Evolutionary conservation across 2,113 vertebrate species (phyloP).

Genomic region (Dromiciops gliroides): DNA sequence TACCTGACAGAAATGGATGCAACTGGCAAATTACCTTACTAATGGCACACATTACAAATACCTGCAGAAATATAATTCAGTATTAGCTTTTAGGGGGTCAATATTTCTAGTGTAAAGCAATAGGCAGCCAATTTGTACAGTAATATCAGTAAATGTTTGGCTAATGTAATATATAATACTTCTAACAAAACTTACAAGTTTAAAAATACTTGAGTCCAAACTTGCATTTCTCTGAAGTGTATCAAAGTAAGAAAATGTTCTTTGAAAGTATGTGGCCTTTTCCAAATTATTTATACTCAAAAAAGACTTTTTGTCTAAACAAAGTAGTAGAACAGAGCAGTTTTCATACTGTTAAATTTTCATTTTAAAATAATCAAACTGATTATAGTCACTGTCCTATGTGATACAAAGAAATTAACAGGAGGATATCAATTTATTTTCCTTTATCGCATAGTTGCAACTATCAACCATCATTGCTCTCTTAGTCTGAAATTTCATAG

Average conservation of each 20-base stretch:
- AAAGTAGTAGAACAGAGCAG: constrained; percentile 67
- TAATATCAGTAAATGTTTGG: constrained; percentile 78
- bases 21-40: constrained; percentile 88
- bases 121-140: constrained; percentile 82
- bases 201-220: constrained; percentile 69
- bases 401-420: constrained; percentile 61
- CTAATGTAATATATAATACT: constrained; percentile 75
- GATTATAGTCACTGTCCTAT: constrained; percentile 64
- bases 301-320: constrained; percentile 62
- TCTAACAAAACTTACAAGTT: constrained; percentile 70
- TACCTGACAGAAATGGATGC: constrained; percentile 87
- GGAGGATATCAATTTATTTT: constrained; percentile 49
- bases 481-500: constrained; percentile 69
- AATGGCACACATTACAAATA: constrained; percentile 87
- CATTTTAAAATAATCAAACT: constrained; percentile 54
- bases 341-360: constrained; percentile 70
- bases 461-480: constrained; percentile 60
- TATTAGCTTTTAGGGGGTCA: constrained; percentile 85
- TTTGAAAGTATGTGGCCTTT: constrained; percentile 12
- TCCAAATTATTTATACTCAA: constrained; percentile 50
- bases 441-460: constrained; percentile 61
- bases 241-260: constrained; percentile 33
- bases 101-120: constrained; percentile 82
- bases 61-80: constrained; percentile 87
- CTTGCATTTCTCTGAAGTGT: constrained; percentile 51